Percentiles rank a stretch among this genome's conserved stretches.
phyloP scores from a whole-genome alignment of 2,113 vertebrate species.

The Notarius quadriscutis region DNA sequence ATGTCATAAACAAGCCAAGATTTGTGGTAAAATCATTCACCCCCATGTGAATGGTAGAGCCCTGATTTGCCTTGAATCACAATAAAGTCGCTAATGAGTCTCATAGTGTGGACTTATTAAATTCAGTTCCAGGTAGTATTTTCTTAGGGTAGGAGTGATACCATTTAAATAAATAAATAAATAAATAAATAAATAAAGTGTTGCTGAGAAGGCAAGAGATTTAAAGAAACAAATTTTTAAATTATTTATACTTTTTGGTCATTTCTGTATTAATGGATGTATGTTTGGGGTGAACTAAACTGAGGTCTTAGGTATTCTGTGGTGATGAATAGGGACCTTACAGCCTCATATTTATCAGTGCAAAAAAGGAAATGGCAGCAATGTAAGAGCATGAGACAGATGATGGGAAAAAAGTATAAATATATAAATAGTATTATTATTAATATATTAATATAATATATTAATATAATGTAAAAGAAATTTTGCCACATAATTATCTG shows the following conservation, averaged over 20 bases:
- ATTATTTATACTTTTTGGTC: no score
- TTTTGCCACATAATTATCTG: neutral
- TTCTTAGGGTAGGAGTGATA: neutral
- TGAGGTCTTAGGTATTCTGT: neutral
- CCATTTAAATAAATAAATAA: neutral
- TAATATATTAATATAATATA: no score
- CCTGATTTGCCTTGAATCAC: neutral
- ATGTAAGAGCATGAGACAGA: neutral
- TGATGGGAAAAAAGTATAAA: neutral
- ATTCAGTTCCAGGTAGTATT: neutral
- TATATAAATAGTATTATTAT: neutral
- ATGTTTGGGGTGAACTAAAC: neutral
- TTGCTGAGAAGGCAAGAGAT: neutral
- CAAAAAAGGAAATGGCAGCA: neutral
- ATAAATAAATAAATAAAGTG: neutral
- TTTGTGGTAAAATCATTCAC: neutral
- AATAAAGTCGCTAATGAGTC: neutral
- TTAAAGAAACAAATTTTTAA: neutral
- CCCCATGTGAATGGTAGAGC: neutral
- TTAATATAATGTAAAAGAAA: neutral
- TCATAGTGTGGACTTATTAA: neutral
- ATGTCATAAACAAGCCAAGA: slow-evolving; percentile 6
- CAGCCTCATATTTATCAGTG: neutral
- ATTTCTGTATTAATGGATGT: neutral
- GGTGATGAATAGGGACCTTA: neutral